Conservation (phyloP, 2,797 vertebrate genomes). For the Nannoperca obscura region DNA sequence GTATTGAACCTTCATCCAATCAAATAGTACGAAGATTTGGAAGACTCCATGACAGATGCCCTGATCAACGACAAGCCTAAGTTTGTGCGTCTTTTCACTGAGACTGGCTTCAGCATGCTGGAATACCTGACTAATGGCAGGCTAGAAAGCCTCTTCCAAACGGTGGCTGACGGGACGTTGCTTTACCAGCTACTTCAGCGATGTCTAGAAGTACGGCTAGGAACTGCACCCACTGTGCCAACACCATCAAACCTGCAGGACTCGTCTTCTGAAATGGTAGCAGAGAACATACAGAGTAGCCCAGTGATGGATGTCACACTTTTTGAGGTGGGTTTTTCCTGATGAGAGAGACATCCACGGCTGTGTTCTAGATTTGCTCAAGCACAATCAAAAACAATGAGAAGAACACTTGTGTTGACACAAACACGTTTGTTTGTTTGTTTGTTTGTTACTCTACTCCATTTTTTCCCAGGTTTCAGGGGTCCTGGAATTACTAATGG, state of each 20-base stretch:
- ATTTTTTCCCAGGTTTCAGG: slow-evolving; percentile 80
- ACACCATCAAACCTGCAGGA: neutral
- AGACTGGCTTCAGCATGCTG: slow-evolving; percentile 89
- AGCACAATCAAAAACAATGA: neutral
- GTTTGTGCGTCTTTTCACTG: slow-evolving; percentile 91
- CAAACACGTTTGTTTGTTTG: neutral
- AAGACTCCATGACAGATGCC: slow-evolving; percentile 90
- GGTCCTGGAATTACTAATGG: slow-evolving; percentile 86
- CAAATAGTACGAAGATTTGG: slow-evolving; percentile 87
- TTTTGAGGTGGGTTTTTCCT: slow-evolving; percentile 78
- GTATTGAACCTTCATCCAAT: neutral
- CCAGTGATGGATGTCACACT: slow-evolving; percentile 66
- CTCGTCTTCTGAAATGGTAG: slow-evolving; percentile 16
- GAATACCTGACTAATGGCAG: slow-evolving; percentile 87
- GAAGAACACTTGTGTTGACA: neutral
- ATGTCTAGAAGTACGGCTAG: slow-evolving; percentile 67
- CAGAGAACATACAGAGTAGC: slow-evolving; percentile 17
- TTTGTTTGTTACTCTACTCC: neutral
- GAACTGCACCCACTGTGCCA: neutral
- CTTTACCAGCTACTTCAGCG: slow-evolving; percentile 83
- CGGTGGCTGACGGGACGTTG: slow-evolving; percentile 80
- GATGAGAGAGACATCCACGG: no score
- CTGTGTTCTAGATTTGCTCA: neutral
- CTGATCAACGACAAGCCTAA: slow-evolving; percentile 90
- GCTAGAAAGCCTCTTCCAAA: slow-evolving; percentile 87